These are phyloP conservation scores for Tiliacea aurago DNA, from an alignment of 2,888 invertebrate genomes.

Conservation along the genomic window DNA sequence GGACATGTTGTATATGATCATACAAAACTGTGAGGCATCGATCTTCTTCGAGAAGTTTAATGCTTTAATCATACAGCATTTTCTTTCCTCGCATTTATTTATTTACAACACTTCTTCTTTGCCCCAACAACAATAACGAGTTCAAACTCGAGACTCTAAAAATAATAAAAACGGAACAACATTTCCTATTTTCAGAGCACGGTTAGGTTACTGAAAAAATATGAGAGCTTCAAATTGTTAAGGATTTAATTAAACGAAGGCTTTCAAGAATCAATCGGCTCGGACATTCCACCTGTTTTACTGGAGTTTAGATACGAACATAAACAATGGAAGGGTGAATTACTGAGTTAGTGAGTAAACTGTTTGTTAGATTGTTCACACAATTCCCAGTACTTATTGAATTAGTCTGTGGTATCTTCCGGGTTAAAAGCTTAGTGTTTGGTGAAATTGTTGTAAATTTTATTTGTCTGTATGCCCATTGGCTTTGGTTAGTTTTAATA, in stretches of 20 bases:
- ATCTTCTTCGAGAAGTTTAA: not conserved
- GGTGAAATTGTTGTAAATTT: conserved; percentile 6
- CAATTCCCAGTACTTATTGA: conserved; percentile 21
- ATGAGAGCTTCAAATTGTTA: conserved; percentile 22
- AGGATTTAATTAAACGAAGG: conserved; percentile 39
- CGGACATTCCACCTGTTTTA: conserved; percentile 13
- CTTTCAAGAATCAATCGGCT: conserved; percentile 43
- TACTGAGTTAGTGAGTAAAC: not conserved
- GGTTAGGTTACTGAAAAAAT: conserved; percentile 21
- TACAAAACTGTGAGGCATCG: not conserved
- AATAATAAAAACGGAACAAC: conserved; percentile 3
- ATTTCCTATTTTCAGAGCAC: conserved; percentile 8
- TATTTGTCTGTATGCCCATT: not conserved
- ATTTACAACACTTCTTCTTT: not conserved
- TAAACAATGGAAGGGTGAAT: conserved; percentile 26
- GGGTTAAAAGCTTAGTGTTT: conserved; percentile 14
- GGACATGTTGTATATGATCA: no score
- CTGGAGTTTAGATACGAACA: conserved; percentile 7
- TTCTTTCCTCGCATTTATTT: conserved; percentile 17
- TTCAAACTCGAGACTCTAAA: not conserved
- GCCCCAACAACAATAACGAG: not conserved
- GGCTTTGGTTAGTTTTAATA: no score
- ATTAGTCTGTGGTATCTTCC: conserved; percentile 36
- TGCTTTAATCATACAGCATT: conserved; percentile 1
- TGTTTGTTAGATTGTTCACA: conserved; percentile 27